phyloP scores from a whole-genome alignment of 2,113 vertebrate genomes.

The Sapajus apella region DNA sequence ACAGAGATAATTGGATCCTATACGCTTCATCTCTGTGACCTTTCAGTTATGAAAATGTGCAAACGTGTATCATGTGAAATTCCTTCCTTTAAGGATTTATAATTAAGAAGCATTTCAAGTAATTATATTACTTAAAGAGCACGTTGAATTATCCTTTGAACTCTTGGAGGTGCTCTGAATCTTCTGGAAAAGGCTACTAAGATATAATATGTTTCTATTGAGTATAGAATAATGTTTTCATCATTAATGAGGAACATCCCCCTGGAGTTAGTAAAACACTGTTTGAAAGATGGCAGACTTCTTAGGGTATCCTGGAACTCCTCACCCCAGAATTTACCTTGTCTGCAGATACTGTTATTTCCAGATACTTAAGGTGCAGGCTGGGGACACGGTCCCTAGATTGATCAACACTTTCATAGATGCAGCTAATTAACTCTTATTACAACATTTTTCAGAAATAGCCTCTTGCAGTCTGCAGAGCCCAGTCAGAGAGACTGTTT shows the following conservation, averaged over 20 bases:
- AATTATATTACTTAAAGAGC: neutral
- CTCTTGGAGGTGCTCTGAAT: neutral
- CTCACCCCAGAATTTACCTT: neutral
- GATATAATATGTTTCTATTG: neutral
- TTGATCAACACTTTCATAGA: neutral
- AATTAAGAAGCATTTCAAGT: neutral
- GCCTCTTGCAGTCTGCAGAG: neutral
- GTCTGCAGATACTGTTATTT: neutral
- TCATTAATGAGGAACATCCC: neutral
- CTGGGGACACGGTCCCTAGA: neutral
- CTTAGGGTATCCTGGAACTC: neutral
- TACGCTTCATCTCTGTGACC: neutral
- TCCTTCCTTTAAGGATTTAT: neutral
- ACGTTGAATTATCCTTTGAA: neutral
- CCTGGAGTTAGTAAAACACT: neutral
- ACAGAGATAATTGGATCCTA: neutral
- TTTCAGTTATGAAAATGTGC: neutral
- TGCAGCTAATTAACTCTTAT: neutral
- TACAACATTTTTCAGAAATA: neutral
- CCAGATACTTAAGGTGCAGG: neutral
- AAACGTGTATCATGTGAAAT: neutral
- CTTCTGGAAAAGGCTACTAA: neutral
- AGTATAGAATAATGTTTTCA: neutral
- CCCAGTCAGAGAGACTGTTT: neutral
- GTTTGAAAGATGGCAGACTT: neutral